phyloP scores from a whole-genome alignment of 2,797 vertebrate genomes.

The Cryptoprocta ferox region DNA sequence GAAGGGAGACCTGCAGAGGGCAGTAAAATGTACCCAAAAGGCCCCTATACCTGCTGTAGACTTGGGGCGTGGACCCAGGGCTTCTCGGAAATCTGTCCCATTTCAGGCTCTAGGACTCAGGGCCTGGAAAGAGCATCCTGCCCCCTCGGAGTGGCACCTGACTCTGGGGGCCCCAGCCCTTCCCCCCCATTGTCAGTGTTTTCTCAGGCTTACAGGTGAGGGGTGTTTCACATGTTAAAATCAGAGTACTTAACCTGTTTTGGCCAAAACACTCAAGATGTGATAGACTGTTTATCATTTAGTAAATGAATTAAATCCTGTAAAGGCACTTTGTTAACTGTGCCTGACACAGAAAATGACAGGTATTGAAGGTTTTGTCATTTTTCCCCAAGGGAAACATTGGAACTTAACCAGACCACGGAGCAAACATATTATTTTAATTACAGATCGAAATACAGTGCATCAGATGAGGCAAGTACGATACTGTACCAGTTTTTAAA shows the following conservation, averaged over 20 bases:
- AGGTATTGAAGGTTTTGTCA: background rate
- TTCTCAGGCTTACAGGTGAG: background rate
- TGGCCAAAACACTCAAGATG: background rate
- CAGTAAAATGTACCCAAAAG: no score
- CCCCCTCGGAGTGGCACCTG: background rate
- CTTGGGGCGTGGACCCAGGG: background rate
- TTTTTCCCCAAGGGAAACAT: background rate
- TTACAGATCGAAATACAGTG: conserved; percentile 65
- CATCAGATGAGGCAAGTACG: conserved; percentile 62
- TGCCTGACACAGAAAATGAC: background rate
- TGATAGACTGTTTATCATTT: background rate
- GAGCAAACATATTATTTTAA: conserved; percentile 70
- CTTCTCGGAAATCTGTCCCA: background rate
- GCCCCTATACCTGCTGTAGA: background rate
- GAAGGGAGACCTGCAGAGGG: background rate
- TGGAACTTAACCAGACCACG: background rate
- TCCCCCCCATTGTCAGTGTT: background rate
- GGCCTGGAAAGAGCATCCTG: background rate
- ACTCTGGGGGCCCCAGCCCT: background rate
- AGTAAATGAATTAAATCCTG: background rate
- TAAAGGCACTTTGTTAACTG: background rate
- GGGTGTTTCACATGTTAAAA: background rate
- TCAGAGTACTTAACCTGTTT: background rate
- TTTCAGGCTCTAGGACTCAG: background rate
- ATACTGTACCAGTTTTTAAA: conserved; percentile 68